These are phyloP conservation scores for Hemibagrus wyckioides DNA, from an alignment of 2,113 vertebrate species.

Conservation along the genomic window DNA sequence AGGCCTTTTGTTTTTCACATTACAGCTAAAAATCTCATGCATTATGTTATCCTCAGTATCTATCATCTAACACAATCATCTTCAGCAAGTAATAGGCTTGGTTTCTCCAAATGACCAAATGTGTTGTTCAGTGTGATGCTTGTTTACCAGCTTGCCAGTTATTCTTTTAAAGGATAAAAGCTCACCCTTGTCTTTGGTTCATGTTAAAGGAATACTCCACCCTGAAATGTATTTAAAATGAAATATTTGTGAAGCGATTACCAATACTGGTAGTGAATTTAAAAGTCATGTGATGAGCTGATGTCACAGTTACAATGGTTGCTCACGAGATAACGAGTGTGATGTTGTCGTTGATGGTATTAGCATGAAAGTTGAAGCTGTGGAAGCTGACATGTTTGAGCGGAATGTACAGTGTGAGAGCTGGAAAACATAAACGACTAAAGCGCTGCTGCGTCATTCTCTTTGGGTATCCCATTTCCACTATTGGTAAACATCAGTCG, in stretches of 20 bases:
- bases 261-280: not conserved
- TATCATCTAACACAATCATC: not conserved
- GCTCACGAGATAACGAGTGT: too few relatives aligned
- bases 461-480: not conserved
- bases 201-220: not conserved
- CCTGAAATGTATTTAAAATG: not conserved
- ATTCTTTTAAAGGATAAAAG: not conserved
- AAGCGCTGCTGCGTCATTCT: not conserved
- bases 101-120: not conserved
- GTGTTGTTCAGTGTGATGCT: not conserved
- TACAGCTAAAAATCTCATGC: not conserved
- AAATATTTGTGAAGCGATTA: not conserved
- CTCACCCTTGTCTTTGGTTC: not conserved
- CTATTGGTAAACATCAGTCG: not conserved
- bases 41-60: not conserved
- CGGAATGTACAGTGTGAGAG: not conserved
- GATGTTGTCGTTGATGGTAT: not conserved
- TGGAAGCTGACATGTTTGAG: constrained; percentile 2
- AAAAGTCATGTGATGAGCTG: not conserved
- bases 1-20: not conserved
- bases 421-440: not conserved
- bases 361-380: not conserved
- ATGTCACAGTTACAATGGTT: not conserved
- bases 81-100: not conserved
- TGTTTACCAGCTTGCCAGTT: not conserved